These are phyloP conservation scores for Pemphigus obesinymphae DNA, from an alignment of 1,140 invertebrate genomes.

Conservation along the genomic window DNA sequence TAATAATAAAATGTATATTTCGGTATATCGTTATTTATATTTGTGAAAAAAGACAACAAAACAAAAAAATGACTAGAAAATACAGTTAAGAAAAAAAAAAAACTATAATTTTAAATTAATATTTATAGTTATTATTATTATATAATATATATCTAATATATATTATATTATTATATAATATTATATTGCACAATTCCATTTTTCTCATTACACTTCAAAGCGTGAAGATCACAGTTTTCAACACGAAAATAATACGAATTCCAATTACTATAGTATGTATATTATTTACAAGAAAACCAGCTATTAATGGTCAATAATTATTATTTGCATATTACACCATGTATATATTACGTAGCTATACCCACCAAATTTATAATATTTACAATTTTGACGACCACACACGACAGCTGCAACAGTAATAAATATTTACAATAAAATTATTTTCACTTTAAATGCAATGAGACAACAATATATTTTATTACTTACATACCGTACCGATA, in stretches of 20 bases:
- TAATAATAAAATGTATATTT: background rate
- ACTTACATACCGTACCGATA: no score
- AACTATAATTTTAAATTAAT: background rate
- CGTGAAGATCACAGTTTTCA: slow-evolving; percentile 10
- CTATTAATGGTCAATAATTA: background rate
- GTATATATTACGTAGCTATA: background rate
- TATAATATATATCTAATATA: no score
- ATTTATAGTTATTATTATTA: background rate
- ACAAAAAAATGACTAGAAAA: background rate
- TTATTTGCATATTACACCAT: background rate
- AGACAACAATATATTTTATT: background rate
- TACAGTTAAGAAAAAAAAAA: background rate
- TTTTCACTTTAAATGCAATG: background rate
- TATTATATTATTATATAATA: no score
- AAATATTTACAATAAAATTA: background rate
- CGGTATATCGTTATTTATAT: background rate
- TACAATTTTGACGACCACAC: background rate
- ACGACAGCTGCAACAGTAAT: no score
- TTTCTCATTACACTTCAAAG: background rate
- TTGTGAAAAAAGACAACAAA: background rate
- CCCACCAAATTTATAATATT: background rate
- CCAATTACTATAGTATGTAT: no score
- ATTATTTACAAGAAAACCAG: no score
- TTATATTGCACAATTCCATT: slow-evolving; percentile 39
- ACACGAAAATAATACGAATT: background rate